Evolutionary conservation across 2,888 invertebrate genomes (phyloP).

Genomic region (Nephrotoma guestfalica): DNA sequence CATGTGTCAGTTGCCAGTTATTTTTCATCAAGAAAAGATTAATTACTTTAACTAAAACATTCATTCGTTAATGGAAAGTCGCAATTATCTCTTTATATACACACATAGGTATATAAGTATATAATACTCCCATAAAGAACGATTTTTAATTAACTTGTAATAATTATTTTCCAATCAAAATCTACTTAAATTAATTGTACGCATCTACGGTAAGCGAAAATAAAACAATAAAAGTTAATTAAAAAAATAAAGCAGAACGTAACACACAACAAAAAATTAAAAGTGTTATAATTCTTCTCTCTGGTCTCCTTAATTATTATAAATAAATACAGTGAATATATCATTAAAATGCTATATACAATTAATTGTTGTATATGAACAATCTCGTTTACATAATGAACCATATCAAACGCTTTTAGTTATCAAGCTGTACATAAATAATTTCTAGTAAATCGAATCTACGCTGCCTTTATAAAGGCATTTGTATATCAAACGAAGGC

Average conservation of each 20-base stretch:
- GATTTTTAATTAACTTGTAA: neutral
- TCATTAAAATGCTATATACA: neutral
- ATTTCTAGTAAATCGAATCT: neutral
- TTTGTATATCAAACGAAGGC: neutral
- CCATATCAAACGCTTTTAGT: neutral
- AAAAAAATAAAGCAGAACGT: neutral
- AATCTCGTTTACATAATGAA: neutral
- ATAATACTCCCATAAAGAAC: neutral
- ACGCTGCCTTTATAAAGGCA: neutral
- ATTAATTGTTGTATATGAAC: neutral
- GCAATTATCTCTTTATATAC: neutral
- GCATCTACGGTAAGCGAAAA: neutral
- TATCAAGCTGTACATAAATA: neutral
- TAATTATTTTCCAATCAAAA: neutral
- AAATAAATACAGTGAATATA: neutral
- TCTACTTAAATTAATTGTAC: neutral
- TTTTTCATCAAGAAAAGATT: neutral
- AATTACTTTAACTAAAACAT: neutral
- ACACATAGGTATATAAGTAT: neutral
- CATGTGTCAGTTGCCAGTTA: neutral
- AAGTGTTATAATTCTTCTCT: neutral
- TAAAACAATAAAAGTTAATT: neutral
- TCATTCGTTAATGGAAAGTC: neutral
- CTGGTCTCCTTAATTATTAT: neutral
- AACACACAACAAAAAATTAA: neutral